Percentiles rank a stretch among this genome's conserved stretches.
Evolutionary conservation across 2,797 vertebrate species (phyloP).

Genomic region (Lepus oiostolus): DNA sequence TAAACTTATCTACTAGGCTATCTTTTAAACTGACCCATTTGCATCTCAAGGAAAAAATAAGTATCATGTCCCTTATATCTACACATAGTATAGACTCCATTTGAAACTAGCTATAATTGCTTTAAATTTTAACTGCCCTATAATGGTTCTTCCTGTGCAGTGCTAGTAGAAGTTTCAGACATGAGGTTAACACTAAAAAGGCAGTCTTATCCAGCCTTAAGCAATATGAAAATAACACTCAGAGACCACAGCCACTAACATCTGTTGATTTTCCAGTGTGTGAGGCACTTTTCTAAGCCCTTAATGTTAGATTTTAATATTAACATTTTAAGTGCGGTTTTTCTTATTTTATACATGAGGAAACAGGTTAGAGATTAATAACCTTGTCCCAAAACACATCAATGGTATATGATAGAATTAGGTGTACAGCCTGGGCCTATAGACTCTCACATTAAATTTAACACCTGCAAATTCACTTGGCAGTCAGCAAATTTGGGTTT

Average conservation of each 20-base stretch:
- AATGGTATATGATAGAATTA: background rate
- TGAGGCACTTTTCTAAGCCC: background rate
- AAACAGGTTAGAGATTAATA: background rate
- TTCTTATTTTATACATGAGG: background rate
- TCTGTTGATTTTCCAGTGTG: background rate
- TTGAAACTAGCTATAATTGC: constrained; percentile 2
- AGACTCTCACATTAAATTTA: background rate
- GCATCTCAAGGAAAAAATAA: background rate
- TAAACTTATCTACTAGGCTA: background rate
- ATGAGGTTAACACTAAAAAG: background rate
- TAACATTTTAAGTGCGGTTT: constrained; percentile 8
- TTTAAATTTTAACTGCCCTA: constrained; percentile 15
- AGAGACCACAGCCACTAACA: background rate
- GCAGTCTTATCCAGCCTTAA: background rate
- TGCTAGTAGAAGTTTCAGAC: background rate
- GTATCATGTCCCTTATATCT: background rate
- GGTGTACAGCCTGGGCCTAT: background rate
- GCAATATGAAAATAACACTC: background rate
- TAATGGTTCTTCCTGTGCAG: background rate
- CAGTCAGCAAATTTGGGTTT: background rate
- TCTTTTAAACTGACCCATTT: background rate
- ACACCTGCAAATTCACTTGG: background rate
- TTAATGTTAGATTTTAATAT: background rate
- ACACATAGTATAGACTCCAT: background rate
- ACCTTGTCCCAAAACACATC: constrained; percentile 3